Conservation (phyloP, 2,888 invertebrate species). For the Aleiodes leptofemur region DNA sequence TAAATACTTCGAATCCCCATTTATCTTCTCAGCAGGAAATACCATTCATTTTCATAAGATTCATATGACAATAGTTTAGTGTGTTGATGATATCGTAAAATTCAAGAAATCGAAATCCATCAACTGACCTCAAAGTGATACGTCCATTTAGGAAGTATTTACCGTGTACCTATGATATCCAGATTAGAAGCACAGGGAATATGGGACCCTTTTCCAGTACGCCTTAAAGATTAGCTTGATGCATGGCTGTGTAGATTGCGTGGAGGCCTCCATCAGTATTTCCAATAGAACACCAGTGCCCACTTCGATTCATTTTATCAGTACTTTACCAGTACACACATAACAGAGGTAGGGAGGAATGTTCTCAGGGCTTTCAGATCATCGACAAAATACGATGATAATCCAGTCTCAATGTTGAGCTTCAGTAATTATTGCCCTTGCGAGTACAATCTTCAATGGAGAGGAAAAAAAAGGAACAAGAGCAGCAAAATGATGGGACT, state of each 20-base stretch:
- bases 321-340: conserved; percentile 34
- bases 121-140: conserved; percentile 39
- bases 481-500: too few relatives aligned
- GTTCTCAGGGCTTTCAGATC: conserved; percentile 44
- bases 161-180: conserved; percentile 51
- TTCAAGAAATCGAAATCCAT: neutral
- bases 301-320: conserved; percentile 49
- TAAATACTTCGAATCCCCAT: neutral
- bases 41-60: too few relatives aligned
- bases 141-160: conserved; percentile 43
- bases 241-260: conserved; percentile 65
- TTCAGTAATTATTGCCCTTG: conserved; percentile 6
- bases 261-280: conserved; percentile 37
- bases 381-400: conserved; percentile 31
- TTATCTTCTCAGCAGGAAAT: too few relatives aligned
- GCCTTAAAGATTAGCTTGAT: conserved; percentile 66
- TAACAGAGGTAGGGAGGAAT: conserved; percentile 51
- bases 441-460: too few relatives aligned
- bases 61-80: neutral
- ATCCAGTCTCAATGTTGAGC: neutral
- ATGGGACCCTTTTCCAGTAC: conserved; percentile 53
- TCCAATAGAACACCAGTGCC: conserved; percentile 52
- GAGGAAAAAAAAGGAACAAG: too few relatives aligned
- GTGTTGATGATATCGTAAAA: neutral
- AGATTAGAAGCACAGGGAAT: conserved; percentile 59